These are phyloP conservation scores for Rhagonycha lutea DNA, from an alignment of 2,888 invertebrate species.

Conservation along the genomic window DNA sequence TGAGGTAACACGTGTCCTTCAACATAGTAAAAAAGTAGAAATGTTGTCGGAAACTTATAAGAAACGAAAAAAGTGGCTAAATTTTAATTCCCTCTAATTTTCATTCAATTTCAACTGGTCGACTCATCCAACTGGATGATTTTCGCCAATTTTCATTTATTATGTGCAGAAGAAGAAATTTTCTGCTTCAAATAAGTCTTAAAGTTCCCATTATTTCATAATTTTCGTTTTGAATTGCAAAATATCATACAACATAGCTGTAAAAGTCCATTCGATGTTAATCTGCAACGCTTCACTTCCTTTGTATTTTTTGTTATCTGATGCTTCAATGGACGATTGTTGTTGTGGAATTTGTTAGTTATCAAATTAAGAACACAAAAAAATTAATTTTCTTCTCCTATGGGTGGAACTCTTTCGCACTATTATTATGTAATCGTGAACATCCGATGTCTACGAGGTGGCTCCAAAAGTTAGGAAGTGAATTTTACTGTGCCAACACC, in stretches of 20 bases:
- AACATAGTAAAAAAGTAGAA: not conserved
- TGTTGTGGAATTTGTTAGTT: not conserved
- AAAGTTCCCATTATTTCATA: not conserved
- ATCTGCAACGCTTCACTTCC: constrained; percentile 3
- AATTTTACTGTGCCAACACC: not conserved
- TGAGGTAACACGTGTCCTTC: not conserved
- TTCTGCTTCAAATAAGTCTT: no score
- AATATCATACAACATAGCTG: not conserved
- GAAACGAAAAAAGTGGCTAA: not conserved
- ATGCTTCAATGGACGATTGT: constrained; percentile 1
- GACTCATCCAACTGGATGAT: no score
- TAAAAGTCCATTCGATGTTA: not conserved
- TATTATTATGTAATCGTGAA: not conserved
- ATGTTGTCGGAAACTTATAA: not conserved
- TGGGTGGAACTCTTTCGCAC: not conserved
- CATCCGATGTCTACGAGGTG: not conserved
- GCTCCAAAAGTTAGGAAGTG: not conserved
- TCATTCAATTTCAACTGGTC: no score
- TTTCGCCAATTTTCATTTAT: not conserved
- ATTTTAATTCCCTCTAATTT: not conserved
- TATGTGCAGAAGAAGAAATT: no score
- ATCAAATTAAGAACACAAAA: not conserved
- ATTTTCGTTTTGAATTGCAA: not conserved
- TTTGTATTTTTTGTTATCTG: constrained; percentile 1
- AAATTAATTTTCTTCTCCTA: not conserved